A percentile compares a stretch with the other conserved stretches of the same genome.
These are phyloP conservation scores for Anastatus disparis DNA, from an alignment of 1,140 invertebrate genomes.

Conservation along the genomic window DNA sequence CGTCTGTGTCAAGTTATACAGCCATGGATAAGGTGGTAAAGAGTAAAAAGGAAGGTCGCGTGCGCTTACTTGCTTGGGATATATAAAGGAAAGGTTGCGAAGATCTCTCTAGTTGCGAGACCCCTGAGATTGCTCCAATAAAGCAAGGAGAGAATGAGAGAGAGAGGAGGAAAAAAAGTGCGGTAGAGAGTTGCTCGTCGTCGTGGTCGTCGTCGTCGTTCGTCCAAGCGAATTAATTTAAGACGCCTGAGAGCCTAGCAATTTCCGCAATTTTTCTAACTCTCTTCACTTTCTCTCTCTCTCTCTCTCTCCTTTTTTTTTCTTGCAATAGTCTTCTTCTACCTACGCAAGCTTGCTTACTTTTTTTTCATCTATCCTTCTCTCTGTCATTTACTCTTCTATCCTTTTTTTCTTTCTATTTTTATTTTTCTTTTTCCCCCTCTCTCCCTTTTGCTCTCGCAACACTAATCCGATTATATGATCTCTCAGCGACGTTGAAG, in stretches of 20 bases:
- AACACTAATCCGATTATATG: slow-evolving; percentile 35
- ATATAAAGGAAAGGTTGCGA: slow-evolving; percentile 18
- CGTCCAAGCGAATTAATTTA: slow-evolving; percentile 59
- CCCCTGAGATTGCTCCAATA: slow-evolving; percentile 42
- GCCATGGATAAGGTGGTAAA: no score
- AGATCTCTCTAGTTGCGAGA: not conserved
- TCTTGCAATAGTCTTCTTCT: slow-evolving; percentile 24
- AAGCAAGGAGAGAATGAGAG: no score
- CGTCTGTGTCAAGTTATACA: no score
- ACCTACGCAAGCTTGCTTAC: slow-evolving; percentile 34
- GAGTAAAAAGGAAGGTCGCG: no score
- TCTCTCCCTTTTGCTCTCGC: slow-evolving; percentile 15
- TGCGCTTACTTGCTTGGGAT: no score
- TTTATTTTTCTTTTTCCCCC: slow-evolving; percentile 6
- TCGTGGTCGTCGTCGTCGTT: slow-evolving; percentile 16
- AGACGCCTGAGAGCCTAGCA: slow-evolving; percentile 52
- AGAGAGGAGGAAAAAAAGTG: no score
- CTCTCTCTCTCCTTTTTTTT: no score
- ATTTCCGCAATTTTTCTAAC: slow-evolving; percentile 59
- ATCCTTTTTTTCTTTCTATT: slow-evolving; percentile 37
- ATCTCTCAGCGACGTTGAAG: slow-evolving; percentile 23
- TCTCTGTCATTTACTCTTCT: no score
- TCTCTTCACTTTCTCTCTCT: slow-evolving; percentile 41
- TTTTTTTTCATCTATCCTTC: slow-evolving; percentile 28
- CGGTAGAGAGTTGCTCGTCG: no score